These are phyloP conservation scores for Delichon dasypus DNA, from an alignment of 2,797 vertebrate species.

Conservation along the genomic window DNA sequence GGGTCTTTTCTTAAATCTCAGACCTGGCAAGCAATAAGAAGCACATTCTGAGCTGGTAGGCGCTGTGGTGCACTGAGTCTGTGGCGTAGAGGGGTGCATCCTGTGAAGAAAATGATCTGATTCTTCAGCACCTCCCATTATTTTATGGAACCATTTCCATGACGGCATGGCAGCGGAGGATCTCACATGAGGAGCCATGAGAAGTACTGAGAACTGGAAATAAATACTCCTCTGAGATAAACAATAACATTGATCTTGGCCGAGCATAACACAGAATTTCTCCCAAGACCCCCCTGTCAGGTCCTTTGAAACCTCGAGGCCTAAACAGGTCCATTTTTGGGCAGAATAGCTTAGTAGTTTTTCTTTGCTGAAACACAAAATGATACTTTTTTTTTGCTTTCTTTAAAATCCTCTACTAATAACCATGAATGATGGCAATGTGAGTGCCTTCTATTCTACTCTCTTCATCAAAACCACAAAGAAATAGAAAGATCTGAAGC, in stretches of 20 bases:
- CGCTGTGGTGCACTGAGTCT: no score
- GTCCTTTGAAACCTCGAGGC: constrained; percentile 28
- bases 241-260: constrained; percentile 69
- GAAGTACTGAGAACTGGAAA: constrained; percentile 56
- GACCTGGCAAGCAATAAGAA: not conserved
- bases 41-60: not conserved
- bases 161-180: not conserved
- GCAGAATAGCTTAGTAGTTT: not conserved
- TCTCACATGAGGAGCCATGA: constrained; percentile 28
- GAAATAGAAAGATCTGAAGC: not conserved
- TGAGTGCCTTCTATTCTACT: not conserved
- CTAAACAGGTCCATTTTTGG: constrained; percentile 20
- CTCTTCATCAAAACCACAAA: not conserved
- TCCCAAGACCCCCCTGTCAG: not conserved
- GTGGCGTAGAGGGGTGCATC: not conserved
- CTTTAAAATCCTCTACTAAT: not conserved
- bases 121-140: not conserved
- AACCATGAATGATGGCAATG: not conserved
- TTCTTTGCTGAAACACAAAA: constrained; percentile 35
- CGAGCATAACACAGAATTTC: constrained; percentile 8
- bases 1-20: not conserved
- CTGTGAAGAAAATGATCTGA: not conserved
- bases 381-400: not conserved
- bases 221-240: constrained; percentile 55
- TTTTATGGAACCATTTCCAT: constrained; percentile 28